These are phyloP conservation scores for Todiramphus saurophagus DNA, from an alignment of 2,113 vertebrate species.

Conservation along the genomic window DNA sequence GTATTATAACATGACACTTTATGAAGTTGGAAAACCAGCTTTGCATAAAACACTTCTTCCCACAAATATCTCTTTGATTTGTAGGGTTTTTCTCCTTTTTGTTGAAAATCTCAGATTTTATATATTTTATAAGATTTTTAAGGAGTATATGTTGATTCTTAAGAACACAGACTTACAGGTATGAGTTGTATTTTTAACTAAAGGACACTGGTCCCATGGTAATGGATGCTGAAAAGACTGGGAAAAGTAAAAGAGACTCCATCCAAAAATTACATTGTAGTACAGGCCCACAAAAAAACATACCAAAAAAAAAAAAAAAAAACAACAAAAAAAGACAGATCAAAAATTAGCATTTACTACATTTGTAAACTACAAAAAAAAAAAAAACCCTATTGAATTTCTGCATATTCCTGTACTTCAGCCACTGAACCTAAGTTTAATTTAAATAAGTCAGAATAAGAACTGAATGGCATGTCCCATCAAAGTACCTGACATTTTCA, in stretches of 20 bases:
- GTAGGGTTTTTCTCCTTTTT: neutral
- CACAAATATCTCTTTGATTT: neutral
- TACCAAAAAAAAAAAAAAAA: conserved; percentile 77
- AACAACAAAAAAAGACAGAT: neutral
- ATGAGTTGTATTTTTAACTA: conserved; percentile 88
- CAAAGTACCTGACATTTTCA: neutral
- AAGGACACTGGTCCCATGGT: conserved; percentile 94
- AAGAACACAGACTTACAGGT: conserved; percentile 80
- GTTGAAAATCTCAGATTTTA: neutral
- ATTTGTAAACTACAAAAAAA: neutral
- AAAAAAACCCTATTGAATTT: neutral
- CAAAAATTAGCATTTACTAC: neutral
- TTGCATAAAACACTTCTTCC: neutral
- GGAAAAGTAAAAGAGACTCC: conserved; percentile 98
- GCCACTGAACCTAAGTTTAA: neutral
- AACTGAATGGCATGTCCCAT: neutral
- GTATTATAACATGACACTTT: neutral
- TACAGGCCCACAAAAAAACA: conserved; percentile 96
- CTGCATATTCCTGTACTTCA: neutral
- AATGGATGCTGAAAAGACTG: conserved; percentile 97
- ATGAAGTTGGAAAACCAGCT: neutral
- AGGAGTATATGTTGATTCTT: neutral
- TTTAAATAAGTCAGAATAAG: neutral
- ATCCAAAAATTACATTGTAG: conserved; percentile 98
- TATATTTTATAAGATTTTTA: neutral